Evolutionary conservation across 2,888 invertebrate genomes (phyloP), one percentile per base, ranked within the genome.

Genomic region (Alsophila aescularia): DNA sequence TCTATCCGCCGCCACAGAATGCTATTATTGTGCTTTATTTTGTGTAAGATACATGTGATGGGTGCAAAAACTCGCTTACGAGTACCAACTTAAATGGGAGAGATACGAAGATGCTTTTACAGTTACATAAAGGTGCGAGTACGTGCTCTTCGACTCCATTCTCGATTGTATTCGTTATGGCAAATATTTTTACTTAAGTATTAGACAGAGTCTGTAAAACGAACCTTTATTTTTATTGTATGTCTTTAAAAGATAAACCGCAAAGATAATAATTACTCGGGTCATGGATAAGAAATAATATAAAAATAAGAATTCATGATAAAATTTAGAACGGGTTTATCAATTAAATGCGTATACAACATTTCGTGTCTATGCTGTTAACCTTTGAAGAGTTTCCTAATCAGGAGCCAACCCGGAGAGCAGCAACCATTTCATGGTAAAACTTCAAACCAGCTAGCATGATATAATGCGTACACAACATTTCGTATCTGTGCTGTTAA

Each of bases 1-100:
- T 87, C 88, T 84, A 81, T 77, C 70, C 69, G 71, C 70, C 77
- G 79, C 82, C 81, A 72, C 80, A 80, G 73, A 76, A 79, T 67
- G 66, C 74, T 73, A 84, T 85, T 81, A 86, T 70, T 78, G 73
- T 81, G 70, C 64, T 80, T 81, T 79, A 81, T 78, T 73, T 72
- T 69, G 68, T 66, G 51, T 66, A 21, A 21, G 4, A 21, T 21
- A 21, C 21, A 21, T 21, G 3, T 5, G 21, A 3, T 21, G 21
- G 21, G 3, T 5, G 21, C 6, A 5, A 3, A 21, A 21, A 21
- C n/a, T 21, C 21, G 21, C 24, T 5, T 24, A 24, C 8, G n/a
- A 27, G 10, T 29, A 10, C 10, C 10, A 29, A 5, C 2, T 7
- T 5, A 2, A 7, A 24, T 24, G 8, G 1, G 29, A 8, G n/a